Conservation (phyloP, 1,140 invertebrate genomes). For the Drosophila azteca region DNA sequence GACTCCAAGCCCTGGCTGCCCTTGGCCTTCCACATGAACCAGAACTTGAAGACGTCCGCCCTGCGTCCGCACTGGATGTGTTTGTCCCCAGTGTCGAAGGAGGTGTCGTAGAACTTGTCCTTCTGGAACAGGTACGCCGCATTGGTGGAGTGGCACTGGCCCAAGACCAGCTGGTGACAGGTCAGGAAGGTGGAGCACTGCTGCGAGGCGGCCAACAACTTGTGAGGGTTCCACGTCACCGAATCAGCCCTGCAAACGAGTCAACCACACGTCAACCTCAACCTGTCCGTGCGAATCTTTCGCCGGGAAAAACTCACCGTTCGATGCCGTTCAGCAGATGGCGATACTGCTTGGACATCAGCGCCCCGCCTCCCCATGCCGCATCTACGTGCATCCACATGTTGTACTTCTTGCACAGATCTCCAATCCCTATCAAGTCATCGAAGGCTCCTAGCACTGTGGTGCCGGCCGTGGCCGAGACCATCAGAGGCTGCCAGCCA, state of each 20-base stretch:
- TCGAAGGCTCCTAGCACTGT: slow-evolving; percentile 93
- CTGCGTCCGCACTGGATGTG: slow-evolving; percentile 94
- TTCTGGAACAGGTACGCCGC: slow-evolving; percentile 97
- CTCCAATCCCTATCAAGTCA: slow-evolving; percentile 91
- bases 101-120: slow-evolving; percentile 97
- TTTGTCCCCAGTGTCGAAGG: slow-evolving; percentile 96
- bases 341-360: slow-evolving; percentile 92
- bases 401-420: slow-evolving; percentile 91
- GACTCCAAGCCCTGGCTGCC: slow-evolving; percentile 91
- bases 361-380: slow-evolving; percentile 95
- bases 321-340: slow-evolving; percentile 91
- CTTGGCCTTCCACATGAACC: slow-evolving; percentile 99
- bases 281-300: not conserved
- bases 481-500: slow-evolving; percentile 92
- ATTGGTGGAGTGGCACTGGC: slow-evolving; percentile 87
- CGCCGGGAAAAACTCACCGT: slow-evolving; percentile 84
- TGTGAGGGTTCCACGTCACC: slow-evolving; percentile 99
- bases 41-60: slow-evolving; percentile 97
- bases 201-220: slow-evolving; percentile 97
- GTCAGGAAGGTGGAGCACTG: slow-evolving; percentile 97
- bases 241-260: slow-evolving; percentile 93
- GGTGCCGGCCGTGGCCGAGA: slow-evolving; percentile 95
- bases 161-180: slow-evolving; percentile 87
- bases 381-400: slow-evolving; percentile 98
- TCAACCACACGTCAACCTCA: not conserved